Percentiles rank a stretch among this genome's conserved stretches.
phyloP scores from a whole-genome alignment of 1,140 invertebrate genomes.

The Meteorus sp. region DNA sequence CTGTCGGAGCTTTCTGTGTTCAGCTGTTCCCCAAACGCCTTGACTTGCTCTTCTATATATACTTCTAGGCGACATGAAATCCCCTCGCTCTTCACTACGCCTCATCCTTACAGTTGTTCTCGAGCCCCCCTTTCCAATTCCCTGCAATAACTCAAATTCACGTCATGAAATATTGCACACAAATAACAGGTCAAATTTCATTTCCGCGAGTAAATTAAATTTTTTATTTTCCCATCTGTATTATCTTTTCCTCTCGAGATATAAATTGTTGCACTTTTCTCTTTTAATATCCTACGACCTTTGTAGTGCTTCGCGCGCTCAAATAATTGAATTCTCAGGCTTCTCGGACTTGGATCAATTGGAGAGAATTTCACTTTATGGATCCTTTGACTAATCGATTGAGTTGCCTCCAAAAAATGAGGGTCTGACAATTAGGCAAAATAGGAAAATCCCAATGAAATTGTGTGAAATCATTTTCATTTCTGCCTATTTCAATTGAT shows the following conservation, averaged over 20 bases:
- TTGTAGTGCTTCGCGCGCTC: neutral
- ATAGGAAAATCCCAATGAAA: no score
- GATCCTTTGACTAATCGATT: no score
- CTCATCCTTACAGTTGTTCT: no score
- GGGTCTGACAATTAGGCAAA: no score
- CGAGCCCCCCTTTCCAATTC: neutral
- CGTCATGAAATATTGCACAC: neutral
- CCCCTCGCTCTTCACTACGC: neutral
- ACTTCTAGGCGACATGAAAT: neutral
- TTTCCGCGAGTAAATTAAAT: neutral
- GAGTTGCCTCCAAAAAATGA: no score
- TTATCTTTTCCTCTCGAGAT: no score
- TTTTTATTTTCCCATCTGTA: no score
- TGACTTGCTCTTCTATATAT: neutral
- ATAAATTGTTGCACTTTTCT: no score
- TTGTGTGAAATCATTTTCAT: no score
- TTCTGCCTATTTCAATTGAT: no score
- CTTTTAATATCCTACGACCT: neutral
- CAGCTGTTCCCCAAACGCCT: neutral
- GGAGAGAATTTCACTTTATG: neutral
- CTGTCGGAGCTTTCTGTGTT: constrained; percentile 14
- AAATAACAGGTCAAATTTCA: neutral
- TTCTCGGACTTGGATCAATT: constrained; percentile 8
- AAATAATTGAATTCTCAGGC: constrained; percentile 16
- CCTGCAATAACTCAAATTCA: constrained; percentile 3